A percentile compares a stretch with the other conserved stretches of the same genome.
Conservation (phyloP, 2,797 vertebrate genomes). For the Hafferia zeledoni region DNA sequence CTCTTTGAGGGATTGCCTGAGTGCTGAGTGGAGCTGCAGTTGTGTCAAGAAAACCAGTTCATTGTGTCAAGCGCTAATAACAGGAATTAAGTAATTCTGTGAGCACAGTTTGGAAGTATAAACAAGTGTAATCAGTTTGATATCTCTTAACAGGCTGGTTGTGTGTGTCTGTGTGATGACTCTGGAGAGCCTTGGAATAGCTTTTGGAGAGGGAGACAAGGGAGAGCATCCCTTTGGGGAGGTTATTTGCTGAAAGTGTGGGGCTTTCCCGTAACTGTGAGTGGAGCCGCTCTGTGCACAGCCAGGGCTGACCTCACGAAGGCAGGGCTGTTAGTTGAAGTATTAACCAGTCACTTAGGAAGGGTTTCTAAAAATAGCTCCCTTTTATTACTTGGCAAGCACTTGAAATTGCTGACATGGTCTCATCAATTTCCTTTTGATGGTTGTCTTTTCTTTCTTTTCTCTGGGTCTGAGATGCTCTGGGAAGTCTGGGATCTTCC, state of each 20-base stretch:
- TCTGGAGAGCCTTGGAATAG: not conserved
- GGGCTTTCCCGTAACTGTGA: not conserved
- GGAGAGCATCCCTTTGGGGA: not conserved
- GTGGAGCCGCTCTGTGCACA: fast-evolving
- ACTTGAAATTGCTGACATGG: not conserved
- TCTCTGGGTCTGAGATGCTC: not conserved
- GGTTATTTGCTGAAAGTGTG: not conserved
- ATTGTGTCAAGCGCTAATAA: not conserved
- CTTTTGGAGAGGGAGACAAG: not conserved
- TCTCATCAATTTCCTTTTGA: not conserved
- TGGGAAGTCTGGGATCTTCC: not conserved
- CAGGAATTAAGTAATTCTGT: not conserved
- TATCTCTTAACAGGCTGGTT: not conserved
- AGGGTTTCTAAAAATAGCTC: not conserved
- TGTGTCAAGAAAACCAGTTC: not conserved
- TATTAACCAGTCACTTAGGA: not conserved
- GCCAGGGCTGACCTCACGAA: not conserved
- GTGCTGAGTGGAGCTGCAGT: not conserved
- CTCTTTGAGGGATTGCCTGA: not conserved
- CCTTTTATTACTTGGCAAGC: not conserved
- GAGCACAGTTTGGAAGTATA: not conserved
- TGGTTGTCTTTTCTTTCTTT: not conserved
- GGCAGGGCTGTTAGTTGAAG: fast-evolving
- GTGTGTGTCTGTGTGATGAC: not conserved
- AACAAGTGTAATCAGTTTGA: not conserved